Percentiles rank a stretch among this genome's conserved stretches.
phyloP scores from a whole-genome alignment of 2,113 vertebrate species.

The Ictalurus punctatus region DNA sequence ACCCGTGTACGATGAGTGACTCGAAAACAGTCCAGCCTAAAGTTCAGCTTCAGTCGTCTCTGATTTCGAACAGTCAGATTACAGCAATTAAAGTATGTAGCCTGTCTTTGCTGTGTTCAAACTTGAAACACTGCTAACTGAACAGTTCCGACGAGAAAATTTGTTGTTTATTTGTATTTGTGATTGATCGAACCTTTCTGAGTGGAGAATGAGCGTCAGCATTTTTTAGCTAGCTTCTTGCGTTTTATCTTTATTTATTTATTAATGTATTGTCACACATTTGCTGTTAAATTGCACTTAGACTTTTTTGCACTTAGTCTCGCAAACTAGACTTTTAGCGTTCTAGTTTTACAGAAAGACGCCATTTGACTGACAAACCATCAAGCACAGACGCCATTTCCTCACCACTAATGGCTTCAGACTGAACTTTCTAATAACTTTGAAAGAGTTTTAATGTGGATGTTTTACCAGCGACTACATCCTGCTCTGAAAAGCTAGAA shows the following conservation, averaged over 20 bases:
- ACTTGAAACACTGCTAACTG: neutral
- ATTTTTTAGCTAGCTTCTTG: neutral
- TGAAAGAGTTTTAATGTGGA: neutral
- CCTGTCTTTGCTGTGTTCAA: slow-evolving; percentile 1
- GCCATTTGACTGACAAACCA: neutral
- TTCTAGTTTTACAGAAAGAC: neutral
- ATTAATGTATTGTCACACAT: neutral
- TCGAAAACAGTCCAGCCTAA: slow-evolving; percentile 38
- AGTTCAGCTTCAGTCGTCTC: slow-evolving; percentile 47
- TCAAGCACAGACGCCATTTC: neutral
- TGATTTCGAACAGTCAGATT: slow-evolving; percentile 56
- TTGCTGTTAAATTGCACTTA: neutral
- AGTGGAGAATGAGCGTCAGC: neutral
- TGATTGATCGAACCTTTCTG: neutral
- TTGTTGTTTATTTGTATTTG: neutral
- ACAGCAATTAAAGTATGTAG: slow-evolving; percentile 57
- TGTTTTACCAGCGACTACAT: neutral
- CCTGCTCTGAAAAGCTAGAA: neutral
- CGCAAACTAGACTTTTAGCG: neutral
- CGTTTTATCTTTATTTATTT: neutral
- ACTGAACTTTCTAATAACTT: neutral
- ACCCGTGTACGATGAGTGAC: slow-evolving; percentile 42
- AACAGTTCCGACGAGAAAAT: neutral
- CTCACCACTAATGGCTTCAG: neutral
- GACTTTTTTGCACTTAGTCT: neutral